phyloP scores from a whole-genome alignment of 2,888 invertebrate genomes.

The Apodemia mormo region DNA sequence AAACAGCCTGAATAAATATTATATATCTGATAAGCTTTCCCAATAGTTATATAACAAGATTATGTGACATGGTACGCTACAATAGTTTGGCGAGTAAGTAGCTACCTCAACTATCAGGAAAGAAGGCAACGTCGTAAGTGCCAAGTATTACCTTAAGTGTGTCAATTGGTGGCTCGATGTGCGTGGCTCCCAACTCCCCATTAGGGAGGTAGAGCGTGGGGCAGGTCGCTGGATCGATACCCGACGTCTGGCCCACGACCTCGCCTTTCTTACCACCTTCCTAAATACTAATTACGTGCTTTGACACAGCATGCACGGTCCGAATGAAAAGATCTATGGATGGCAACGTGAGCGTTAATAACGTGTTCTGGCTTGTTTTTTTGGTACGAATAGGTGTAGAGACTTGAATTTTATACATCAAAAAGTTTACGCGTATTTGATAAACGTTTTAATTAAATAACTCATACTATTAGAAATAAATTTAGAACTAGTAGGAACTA shows the following conservation, averaged over 20 bases:
- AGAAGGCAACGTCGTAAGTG: conserved; percentile 63
- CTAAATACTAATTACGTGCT: conserved; percentile 83
- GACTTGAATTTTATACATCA: background rate
- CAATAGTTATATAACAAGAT: conserved; percentile 30
- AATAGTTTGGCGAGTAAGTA: conserved; percentile 30
- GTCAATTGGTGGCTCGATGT: conserved; percentile 80
- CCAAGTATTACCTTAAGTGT: conserved; percentile 79
- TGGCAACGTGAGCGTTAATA: conserved; percentile 69
- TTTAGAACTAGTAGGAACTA: too few relatives aligned
- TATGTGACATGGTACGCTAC: conserved; percentile 15
- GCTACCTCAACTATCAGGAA: conserved; percentile 45
- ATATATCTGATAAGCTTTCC: conserved; percentile 25
- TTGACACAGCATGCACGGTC: conserved; percentile 77
- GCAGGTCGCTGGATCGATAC: conserved; percentile 85
- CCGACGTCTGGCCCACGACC: conserved; percentile 84
- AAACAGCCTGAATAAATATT: conserved; percentile 36
- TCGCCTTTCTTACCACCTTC: conserved; percentile 82
- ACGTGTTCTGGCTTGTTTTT: conserved; percentile 61
- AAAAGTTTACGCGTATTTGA: background rate
- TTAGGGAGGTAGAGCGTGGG: conserved; percentile 68
- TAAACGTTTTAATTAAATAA: too few relatives aligned
- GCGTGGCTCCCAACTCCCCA: conserved; percentile 68
- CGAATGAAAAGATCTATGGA: conserved; percentile 75
- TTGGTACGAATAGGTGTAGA: conserved; percentile 47
- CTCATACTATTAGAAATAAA: background rate